A percentile compares a stretch with the other conserved stretches of the same genome.
phyloP scores from a whole-genome alignment of 2,888 invertebrate species.

The Fissipunctia ypsillon region DNA sequence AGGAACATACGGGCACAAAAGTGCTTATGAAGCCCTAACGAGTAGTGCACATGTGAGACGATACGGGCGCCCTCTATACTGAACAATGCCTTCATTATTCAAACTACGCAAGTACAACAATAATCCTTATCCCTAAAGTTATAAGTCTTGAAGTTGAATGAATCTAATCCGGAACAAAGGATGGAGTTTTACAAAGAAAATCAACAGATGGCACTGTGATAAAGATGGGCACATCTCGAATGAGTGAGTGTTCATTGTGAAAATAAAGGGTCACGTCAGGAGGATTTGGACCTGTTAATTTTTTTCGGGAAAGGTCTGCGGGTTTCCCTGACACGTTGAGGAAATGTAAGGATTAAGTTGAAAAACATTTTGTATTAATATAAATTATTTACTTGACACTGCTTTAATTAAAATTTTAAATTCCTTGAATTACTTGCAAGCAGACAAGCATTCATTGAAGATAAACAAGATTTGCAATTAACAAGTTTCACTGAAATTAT shows the following conservation, averaged over 20 bases:
- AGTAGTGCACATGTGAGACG: constrained; percentile 78
- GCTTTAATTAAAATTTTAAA: constrained; percentile 54
- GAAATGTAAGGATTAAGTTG: constrained; percentile 52
- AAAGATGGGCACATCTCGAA: constrained; percentile 75
- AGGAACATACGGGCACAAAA: constrained; percentile 75
- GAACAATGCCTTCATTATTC: constrained; percentile 80
- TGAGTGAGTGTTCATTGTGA: constrained; percentile 80
- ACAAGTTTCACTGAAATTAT: constrained; percentile 29
- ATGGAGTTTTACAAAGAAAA: constrained; percentile 80
- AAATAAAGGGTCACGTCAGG: constrained; percentile 77
- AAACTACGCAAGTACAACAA: constrained; percentile 71
- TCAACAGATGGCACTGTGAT: constrained; percentile 86
- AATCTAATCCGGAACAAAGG: constrained; percentile 71
- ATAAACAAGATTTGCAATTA: constrained; percentile 37
- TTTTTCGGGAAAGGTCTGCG: constrained; percentile 65
- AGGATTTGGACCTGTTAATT: constrained; percentile 66
- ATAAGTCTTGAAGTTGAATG: constrained; percentile 74
- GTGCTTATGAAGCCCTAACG: constrained; percentile 78
- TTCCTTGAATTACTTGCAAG: constrained; percentile 22
- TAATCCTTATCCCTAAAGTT: constrained; percentile 72
- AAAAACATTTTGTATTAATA: constrained; percentile 51
- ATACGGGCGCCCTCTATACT: constrained; percentile 81
- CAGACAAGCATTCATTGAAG: constrained; percentile 16
- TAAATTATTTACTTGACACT: constrained; percentile 34
- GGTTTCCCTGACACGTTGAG: constrained; percentile 46